Evolutionary conservation across 2,797 vertebrate genomes (phyloP), one percentile per base, ranked within the genome.

Genomic region (Australoheros facetus): DNA sequence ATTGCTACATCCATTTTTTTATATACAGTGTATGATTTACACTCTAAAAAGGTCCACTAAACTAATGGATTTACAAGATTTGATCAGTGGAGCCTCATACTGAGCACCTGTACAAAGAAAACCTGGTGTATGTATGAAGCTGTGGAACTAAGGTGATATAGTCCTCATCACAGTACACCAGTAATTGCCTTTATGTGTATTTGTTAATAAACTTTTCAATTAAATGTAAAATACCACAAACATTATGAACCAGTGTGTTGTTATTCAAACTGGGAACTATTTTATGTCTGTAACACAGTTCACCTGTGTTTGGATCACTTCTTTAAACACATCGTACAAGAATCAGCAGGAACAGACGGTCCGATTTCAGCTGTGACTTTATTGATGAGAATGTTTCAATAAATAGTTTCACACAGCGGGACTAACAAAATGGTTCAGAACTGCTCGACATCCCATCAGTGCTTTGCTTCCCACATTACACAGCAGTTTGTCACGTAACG

Each of bases 301-400:
- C 32, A 21, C 34, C 7, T 14, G 1, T 13, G 26, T 69, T 17
- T 69, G 64, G 64, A 69, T 69, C 45, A 5, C 42, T 51, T 30
- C 64, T 69, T 69, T 51, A 51, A 30, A 0, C 10, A 12, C 1
- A 45, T 14, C n/a, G 56, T 12, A 39, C 21, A 28, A 3, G 4
- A 3, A 1, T 34, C 2, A 37, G 53, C 4, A 51, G 60, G 2
- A 56, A 71, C n/a, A 77, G 9, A 17, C 53, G 5, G 23, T 73
- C 6, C 30, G 34, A 86, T 82, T 82, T 86, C 62, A 93, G 90
- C 91, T 89, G 93, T 92, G 90, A 90, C 88, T 94, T 94, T 93
- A 94, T 91, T 92, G 90, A 90, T 82, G 84, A 94, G 89, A 93
- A 92, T 93, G 92, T 87, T 92, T 91, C 93, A 95, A 96, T 96